Base-by-base conservation (phyloP, 2,888 invertebrate genomes). In the Marasmarcha lunaedactyla region DNA sequence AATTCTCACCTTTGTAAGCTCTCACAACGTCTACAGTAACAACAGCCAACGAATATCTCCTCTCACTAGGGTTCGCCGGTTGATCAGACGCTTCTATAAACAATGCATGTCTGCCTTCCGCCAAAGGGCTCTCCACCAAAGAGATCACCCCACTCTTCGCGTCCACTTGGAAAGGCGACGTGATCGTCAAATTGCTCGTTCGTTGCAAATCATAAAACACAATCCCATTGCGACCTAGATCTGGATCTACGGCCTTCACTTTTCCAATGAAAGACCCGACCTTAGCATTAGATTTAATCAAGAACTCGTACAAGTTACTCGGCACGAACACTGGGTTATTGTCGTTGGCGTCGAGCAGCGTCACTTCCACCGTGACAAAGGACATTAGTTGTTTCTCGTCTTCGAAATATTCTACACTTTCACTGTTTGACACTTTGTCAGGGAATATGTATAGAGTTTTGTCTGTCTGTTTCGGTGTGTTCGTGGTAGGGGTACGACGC, bases 261-360 rank as follows among this genome's bases (percentile, higher is more conserved):
- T 88, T 89, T 1, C 95, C 95, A 33, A 94, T 87, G 15, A 87
- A 78, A n/a, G 89, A 87, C 0, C 91, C 92, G 25, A 90, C 70
- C 43, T 87, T 85, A 0, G 89, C 87, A 42, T 91, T 89, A 0
- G 88, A 88, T 40, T 88, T 88, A 0, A 92, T 86, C 37, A 85
- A 77, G 54, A 95, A 92, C 56, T 93, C 91, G 54, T 94, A 95
- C 3, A 94, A 78, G 65, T 94, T 94, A 41, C 89, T 91, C 2
- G 93, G 92, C 14, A 92, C 86, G 57, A 95, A 96, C 15, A 89
- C 88, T 0, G 97, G 96, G 52, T 92, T 93, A 55, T 96, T 95
- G 61, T 97, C 96, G 60, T 97, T 97, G 11, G 95, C 93, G 61
- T 97, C 96, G 0, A 93, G 77, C 15, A 96, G 68, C 0, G 91